Conservation (phyloP, 2,888 invertebrate genomes). For the Lithophane socia region DNA sequence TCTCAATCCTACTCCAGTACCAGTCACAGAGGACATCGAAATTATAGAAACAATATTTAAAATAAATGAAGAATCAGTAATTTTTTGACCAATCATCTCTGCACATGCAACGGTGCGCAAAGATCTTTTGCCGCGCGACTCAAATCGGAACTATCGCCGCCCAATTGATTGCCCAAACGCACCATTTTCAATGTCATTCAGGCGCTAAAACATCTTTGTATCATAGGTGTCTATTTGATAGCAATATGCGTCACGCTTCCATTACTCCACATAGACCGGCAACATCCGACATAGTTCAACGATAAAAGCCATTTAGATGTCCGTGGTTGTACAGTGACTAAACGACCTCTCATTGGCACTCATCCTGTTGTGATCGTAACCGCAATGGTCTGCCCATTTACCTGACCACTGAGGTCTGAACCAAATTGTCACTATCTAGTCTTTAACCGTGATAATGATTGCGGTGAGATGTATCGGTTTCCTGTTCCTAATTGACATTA, state of each 20-base stretch:
- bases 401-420: constrained; percentile 23
- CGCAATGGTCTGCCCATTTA: constrained; percentile 32
- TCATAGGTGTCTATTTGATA: background rate
- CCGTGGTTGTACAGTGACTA: constrained; percentile 24
- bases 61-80: background rate
- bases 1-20: background rate
- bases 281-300: constrained; percentile 24
- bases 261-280: background rate
- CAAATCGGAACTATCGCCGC: background rate
- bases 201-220: background rate
- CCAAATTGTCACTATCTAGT: constrained; percentile 31
- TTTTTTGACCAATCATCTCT: background rate
- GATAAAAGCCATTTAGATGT: constrained; percentile 35
- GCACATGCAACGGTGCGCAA: background rate
- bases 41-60: background rate
- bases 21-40: background rate
- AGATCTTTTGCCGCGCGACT: background rate
- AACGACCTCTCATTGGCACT: constrained; percentile 30
- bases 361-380: constrained; percentile 42
- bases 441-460: constrained; percentile 16
- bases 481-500: background rate
- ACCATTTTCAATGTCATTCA: background rate
- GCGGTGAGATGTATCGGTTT: background rate
- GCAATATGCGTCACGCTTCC: background rate
- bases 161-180: background rate